These are phyloP conservation scores for Scytalopus superciliaris DNA, from an alignment of 2,113 vertebrate species.

Conservation along the genomic window DNA sequence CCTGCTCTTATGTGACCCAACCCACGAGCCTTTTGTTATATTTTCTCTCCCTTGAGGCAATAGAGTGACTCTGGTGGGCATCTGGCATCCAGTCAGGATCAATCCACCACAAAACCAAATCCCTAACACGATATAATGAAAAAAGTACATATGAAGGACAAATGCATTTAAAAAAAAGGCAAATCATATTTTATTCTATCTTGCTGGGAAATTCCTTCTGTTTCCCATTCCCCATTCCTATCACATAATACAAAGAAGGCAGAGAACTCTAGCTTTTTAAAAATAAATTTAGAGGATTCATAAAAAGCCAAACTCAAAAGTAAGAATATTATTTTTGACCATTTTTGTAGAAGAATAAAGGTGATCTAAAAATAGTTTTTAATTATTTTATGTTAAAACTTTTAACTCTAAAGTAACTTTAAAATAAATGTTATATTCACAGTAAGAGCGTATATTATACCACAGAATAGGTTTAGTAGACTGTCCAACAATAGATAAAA, in stretches of 20 bases:
- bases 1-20: not conserved
- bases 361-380: not conserved
- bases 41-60: not conserved
- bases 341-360: not conserved
- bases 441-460: not conserved
- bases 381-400: not conserved
- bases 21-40: fast-evolving
- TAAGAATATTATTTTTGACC: not conserved
- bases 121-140: not conserved
- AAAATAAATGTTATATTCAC: not conserved
- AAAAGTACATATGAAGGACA: not conserved
- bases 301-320: not conserved
- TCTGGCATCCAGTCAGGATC: not conserved
- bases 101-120: not conserved
- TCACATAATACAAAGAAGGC: not conserved
- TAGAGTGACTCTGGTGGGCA: not conserved
- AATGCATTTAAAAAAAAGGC: fast-evolving
- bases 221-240: not conserved
- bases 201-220: not conserved
- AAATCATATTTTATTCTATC: not conserved
- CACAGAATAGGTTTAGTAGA: not conserved
- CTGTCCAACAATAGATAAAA: not conserved
- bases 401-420: not conserved
- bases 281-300: not conserved
- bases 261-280: not conserved